Conservation (phyloP, 1,140 invertebrate genomes). For the Drosophila serrata region DNA sequence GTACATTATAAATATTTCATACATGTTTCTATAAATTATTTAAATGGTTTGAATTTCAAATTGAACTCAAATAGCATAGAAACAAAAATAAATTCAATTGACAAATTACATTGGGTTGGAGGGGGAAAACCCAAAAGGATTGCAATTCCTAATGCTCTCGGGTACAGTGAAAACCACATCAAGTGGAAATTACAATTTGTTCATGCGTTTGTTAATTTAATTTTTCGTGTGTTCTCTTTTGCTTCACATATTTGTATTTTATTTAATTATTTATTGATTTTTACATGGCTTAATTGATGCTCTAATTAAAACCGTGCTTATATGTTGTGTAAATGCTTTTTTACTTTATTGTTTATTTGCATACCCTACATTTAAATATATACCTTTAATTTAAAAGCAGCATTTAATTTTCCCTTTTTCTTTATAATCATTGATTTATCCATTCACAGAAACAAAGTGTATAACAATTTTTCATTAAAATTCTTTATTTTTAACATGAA, state of each 20-base stretch:
- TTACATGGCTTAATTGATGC: constrained; percentile 21
- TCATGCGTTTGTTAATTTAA: constrained; percentile 52
- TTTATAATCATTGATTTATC: background rate
- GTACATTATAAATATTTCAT: constrained; percentile 7
- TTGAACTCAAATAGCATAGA: constrained; percentile 63
- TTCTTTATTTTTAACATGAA: constrained; percentile 8
- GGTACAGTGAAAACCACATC: constrained; percentile 46
- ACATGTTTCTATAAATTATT: constrained; percentile 47
- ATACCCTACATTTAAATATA: background rate
- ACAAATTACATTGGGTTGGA: constrained; percentile 50
- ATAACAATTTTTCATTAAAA: background rate
- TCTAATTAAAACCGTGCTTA: constrained; percentile 2
- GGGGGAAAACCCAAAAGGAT: background rate
- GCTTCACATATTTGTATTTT: constrained; percentile 43
- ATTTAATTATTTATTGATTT: constrained; percentile 54
- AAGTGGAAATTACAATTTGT: constrained; percentile 54
- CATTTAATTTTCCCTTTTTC: background rate
- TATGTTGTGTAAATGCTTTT: background rate
- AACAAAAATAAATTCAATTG: constrained; percentile 67
- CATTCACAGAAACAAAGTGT: constrained; percentile 6
- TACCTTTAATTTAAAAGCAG: background rate
- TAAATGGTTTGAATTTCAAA: constrained; percentile 57
- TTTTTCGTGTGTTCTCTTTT: constrained; percentile 7
- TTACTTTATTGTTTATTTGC: background rate
- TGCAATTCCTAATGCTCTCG: background rate